These are phyloP conservation scores for Adoxophyes honmai DNA, from an alignment of 1,140 invertebrate genomes.

Conservation along the genomic window DNA sequence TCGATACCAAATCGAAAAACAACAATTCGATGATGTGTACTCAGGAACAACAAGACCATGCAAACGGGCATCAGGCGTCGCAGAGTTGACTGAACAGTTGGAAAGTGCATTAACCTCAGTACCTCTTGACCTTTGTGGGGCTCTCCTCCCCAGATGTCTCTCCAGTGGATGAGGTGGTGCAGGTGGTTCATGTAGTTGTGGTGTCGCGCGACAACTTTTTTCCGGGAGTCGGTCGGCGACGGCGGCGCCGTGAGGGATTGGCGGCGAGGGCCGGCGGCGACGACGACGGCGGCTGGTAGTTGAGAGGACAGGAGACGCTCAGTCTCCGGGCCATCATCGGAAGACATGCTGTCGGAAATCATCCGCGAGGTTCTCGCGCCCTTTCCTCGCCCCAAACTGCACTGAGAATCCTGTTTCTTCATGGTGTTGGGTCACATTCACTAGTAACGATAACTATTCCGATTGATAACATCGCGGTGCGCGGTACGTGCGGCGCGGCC, in stretches of 20 bases:
- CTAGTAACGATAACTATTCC: constrained; percentile 45
- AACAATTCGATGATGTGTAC: neutral
- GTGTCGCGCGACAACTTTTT: constrained; percentile 56
- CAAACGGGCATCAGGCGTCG: constrained; percentile 1
- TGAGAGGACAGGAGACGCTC: constrained; percentile 56
- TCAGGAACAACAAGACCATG: constrained; percentile 10
- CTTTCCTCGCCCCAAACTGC: constrained; percentile 32
- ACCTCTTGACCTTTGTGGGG: constrained; percentile 69
- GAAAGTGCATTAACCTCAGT: constrained; percentile 27
- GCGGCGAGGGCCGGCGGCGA: constrained; percentile 41
- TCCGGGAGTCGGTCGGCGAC: constrained; percentile 65
- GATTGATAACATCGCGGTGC: constrained; percentile 22
- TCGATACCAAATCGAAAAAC: neutral
- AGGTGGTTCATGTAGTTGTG: constrained; percentile 70
- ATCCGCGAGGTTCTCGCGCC: constrained; percentile 43
- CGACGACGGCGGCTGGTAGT: constrained; percentile 45
- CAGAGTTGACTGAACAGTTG: constrained; percentile 15
- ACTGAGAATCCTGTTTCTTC: constrained; percentile 51
- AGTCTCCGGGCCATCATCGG: constrained; percentile 65
- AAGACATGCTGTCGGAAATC: constrained; percentile 62
- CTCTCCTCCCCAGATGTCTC: constrained; percentile 67
- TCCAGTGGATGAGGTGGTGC: constrained; percentile 71
- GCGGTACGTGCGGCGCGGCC: constrained; percentile 42
- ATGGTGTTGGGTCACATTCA: constrained; percentile 45
- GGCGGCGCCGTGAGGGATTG: constrained; percentile 72